phyloP scores from a whole-genome alignment of 2,888 invertebrate genomes.

The Prosopocoilus inquinatus region DNA sequence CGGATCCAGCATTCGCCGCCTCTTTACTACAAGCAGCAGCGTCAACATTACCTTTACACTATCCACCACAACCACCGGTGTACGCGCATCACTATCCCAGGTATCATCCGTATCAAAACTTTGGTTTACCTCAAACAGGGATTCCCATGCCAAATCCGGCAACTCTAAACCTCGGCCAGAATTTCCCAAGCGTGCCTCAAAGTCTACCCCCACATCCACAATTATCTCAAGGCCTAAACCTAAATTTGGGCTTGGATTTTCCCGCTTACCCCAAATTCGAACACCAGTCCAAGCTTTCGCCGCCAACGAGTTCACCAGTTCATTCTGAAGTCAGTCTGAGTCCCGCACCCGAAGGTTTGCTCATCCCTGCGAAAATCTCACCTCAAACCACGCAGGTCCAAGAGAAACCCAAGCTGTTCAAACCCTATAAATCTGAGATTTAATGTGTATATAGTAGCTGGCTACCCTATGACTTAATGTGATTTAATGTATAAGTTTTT shows the following conservation, averaged over 20 bases:
- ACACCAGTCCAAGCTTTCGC: slow-evolving; percentile 23
- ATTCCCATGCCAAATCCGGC: slow-evolving; percentile 48
- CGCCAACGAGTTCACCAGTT: slow-evolving; percentile 43
- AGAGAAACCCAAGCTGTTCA: slow-evolving; percentile 67
- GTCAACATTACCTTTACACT: slow-evolving; percentile 58
- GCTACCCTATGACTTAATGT: too few relatives aligned
- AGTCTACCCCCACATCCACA: slow-evolving; percentile 46
- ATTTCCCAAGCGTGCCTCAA: slow-evolving; percentile 43
- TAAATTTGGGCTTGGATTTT: slow-evolving; percentile 40
- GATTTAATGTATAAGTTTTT: neutral
- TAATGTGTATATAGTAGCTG: slow-evolving; percentile 27
- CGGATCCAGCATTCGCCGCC: slow-evolving; percentile 91
- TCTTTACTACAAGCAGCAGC: slow-evolving; percentile 88
- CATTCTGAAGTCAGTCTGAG: slow-evolving; percentile 48
- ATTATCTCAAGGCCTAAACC: slow-evolving; percentile 35
- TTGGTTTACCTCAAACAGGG: slow-evolving; percentile 52
- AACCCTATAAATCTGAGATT: slow-evolving; percentile 69
- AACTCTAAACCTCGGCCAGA: slow-evolving; percentile 29
- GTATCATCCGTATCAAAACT: slow-evolving; percentile 53
- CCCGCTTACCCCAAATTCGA: slow-evolving; percentile 28
- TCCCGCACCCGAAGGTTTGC: slow-evolving; percentile 43
- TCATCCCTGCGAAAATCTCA: slow-evolving; percentile 41
- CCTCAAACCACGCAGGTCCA: slow-evolving; percentile 43
- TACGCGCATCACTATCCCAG: slow-evolving; percentile 59
- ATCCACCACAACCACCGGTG: slow-evolving; percentile 57